Evolutionary conservation across 2,888 invertebrate genomes (phyloP), one percentile per base, ranked within the genome.

Genomic region (Carabus problematicus): DNA sequence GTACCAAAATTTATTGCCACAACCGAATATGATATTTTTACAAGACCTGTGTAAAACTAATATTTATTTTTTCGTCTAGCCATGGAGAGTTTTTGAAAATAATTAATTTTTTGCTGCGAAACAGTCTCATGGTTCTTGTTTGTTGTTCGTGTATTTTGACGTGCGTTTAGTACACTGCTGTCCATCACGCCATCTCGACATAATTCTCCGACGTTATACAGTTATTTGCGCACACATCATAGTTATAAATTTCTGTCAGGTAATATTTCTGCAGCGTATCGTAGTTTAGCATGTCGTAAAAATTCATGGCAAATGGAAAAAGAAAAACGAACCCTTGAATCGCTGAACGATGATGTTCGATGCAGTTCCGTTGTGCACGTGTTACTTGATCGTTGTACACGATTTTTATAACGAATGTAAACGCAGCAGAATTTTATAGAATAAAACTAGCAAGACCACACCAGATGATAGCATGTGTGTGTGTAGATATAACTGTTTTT

Each of bases 401-500:
- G 58, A 58, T 58, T 58, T 6, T 58, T 41, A 58, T 40, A 58
- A 58, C 58, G 58, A 58, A 58, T 58, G 58, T 40, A 58, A 40
- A 58, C 58, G 58, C 16, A 41, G 58, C 58, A 58, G 41, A 58
- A 29, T 45, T 39, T 58, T 19, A 39, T 58, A n/a, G 6, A 58
- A 58, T 58, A 58, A 58, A 55, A 55, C 7, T 39, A 58, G 39
- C 19, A 39, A 29, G n/a, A n/a, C n/a, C n/a, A 29, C 29, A 29
- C 29, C 2, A 29, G 29, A 4, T 29, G 29, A 29, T 29, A 29
- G 6, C 29, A 6, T 29, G 29, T 52, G 11, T 12, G 52, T 52
- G 52, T 45, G 45, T 45, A 14, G 16, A 9, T 52, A 39, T 68
- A 68, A 71, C 63, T 71, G 68, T 68, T 71, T 67, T 68, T 54